These are phyloP conservation scores for Opisthocomus hoazin DNA, from an alignment of 2,113 vertebrate genomes.

Conservation along the genomic window DNA sequence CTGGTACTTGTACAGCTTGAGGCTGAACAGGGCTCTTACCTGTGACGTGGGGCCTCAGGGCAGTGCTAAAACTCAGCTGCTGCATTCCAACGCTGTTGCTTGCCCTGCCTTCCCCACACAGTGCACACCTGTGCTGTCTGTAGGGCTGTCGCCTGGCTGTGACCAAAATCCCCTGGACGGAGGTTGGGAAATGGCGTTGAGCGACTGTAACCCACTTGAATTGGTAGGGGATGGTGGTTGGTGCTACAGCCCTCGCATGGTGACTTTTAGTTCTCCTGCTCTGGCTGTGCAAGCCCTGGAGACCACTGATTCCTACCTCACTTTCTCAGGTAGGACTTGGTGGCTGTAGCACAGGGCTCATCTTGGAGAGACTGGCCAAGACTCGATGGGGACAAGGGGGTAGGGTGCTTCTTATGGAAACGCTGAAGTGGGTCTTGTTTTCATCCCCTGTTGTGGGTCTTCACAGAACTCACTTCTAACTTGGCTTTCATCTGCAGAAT, in stretches of 20 bases:
- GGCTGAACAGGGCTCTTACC: not conserved
- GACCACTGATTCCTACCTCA: rapidly evolving
- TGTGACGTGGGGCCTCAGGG: not conserved
- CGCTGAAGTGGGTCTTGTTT: not conserved
- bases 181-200: not conserved
- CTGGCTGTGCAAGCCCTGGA: not conserved
- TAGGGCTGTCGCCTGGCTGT: not conserved
- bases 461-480: not conserved
- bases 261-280: not conserved
- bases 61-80: not conserved
- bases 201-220: not conserved
- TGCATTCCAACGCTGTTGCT: not conserved
- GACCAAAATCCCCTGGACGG: not conserved
- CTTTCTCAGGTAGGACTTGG: not conserved
- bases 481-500: not conserved
- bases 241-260: not conserved
- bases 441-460: not conserved
- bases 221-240: not conserved
- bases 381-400: rapidly evolving
- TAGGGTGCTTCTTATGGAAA: not conserved
- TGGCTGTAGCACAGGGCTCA: not conserved
- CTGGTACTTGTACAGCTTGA: not conserved
- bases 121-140: not conserved
- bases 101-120: not conserved
- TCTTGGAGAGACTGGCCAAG: not conserved